Conservation (phyloP, 2,888 invertebrate species). For the Hypomecis punctinalis region DNA sequence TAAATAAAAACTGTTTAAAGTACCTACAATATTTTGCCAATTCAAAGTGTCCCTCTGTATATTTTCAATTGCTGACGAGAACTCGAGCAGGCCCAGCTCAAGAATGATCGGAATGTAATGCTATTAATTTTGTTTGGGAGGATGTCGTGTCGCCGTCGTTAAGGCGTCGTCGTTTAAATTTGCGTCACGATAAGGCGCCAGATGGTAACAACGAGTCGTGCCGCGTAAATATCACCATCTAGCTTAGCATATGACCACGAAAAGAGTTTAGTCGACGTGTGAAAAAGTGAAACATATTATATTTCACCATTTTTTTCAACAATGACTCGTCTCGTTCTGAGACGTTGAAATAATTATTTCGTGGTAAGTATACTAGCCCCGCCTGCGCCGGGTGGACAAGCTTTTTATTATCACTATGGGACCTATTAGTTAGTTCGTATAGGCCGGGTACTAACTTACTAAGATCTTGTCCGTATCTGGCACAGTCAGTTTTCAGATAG, state of each 20-base stretch:
- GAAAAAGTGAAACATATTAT: too few relatives aligned
- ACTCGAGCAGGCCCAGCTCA: conserved; percentile 58
- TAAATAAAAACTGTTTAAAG: too few relatives aligned
- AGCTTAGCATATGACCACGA: too few relatives aligned
- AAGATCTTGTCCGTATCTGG: too few relatives aligned
- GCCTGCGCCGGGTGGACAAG: background rate
- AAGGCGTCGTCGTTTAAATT: conserved; percentile 37
- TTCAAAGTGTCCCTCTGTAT: conserved; percentile 4
- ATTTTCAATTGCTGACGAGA: background rate
- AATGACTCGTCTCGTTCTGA: too few relatives aligned
- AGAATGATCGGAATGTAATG: conserved; percentile 71
- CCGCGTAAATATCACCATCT: conserved; percentile 17
- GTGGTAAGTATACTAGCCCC: too few relatives aligned
- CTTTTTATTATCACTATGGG: background rate
- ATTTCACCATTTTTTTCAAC: too few relatives aligned
- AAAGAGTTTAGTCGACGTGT: too few relatives aligned
- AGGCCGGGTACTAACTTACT: too few relatives aligned
- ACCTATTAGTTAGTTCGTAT: background rate
- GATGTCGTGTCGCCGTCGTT: conserved; percentile 55
- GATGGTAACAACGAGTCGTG: conserved; percentile 38
- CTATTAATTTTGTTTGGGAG: conserved; percentile 71
- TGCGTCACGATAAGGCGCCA: conserved; percentile 59
- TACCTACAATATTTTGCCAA: too few relatives aligned
- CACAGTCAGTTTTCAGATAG: too few relatives aligned
- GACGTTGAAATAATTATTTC: too few relatives aligned